Evolutionary conservation across 2,113 vertebrate genomes (phyloP).

Genomic region (Dermatemys mawii): DNA sequence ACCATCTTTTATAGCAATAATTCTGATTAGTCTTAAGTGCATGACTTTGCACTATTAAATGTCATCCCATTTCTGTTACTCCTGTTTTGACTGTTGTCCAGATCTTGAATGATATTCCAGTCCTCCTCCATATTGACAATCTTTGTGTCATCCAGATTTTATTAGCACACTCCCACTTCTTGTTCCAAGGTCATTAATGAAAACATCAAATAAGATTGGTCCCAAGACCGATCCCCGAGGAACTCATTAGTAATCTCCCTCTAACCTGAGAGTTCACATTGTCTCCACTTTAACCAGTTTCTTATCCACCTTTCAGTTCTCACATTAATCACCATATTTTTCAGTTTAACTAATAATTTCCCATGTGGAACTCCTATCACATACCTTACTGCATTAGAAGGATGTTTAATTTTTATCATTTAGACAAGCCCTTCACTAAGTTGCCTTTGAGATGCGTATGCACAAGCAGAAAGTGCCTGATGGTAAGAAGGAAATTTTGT

Average conservation of each 20-base stretch:
- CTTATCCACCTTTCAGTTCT: too few species aligned
- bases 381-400: too few species aligned
- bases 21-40: not conserved
- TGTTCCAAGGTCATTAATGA: not conserved
- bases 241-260: too few species aligned
- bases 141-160: not conserved
- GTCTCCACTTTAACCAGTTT: too few species aligned
- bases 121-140: not conserved
- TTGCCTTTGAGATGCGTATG: not conserved
- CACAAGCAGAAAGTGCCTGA: not conserved
- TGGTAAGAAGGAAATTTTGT: not conserved
- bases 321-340: too few species aligned
- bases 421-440: not conserved
- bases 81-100: not conserved
- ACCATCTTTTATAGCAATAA: too few species aligned
- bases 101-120: not conserved
- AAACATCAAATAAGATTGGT: not conserved
- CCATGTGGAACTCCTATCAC: too few species aligned
- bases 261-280: too few species aligned
- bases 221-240: too few species aligned
- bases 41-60: not conserved
- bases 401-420: too few species aligned
- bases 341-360: too few species aligned
- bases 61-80: not conserved
- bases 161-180: not conserved